Conservation (phyloP, 2,888 invertebrate genomes). For the Bembecia ichneumoniformis region DNA sequence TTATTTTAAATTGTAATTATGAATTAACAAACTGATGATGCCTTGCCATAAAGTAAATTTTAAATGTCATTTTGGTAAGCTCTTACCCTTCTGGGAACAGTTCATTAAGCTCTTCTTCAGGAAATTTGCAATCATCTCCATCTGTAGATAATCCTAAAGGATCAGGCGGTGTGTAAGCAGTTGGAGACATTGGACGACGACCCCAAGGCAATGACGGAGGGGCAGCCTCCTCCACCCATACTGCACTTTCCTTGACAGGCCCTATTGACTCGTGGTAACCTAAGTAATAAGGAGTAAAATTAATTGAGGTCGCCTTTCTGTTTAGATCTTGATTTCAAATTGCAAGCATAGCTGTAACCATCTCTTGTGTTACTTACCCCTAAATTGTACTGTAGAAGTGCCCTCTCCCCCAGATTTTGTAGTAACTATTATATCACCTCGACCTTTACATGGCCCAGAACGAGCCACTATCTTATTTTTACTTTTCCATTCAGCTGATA, state of each 20-base stretch:
- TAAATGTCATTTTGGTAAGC: too few relatives aligned
- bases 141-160: conserved; percentile 94
- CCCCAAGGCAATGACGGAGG: conserved; percentile 87
- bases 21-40: too few relatives aligned
- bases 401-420: conserved; percentile 90
- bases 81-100: conserved; percentile 85
- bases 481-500: conserved; percentile 98
- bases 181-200: conserved; percentile 86
- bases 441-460: conserved; percentile 91
- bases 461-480: conserved; percentile 97
- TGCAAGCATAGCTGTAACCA: too few relatives aligned
- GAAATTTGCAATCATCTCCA: conserved; percentile 91
- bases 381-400: conserved; percentile 90
- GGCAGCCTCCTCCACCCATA: conserved; percentile 98
- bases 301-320: not conserved
- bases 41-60: too few relatives aligned
- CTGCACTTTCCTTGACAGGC: conserved; percentile 96
- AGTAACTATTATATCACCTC: conserved; percentile 92
- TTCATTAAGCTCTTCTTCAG: conserved; percentile 89
- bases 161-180: conserved; percentile 90
- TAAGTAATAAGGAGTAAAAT: conserved; percentile 20
- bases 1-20: too few relatives aligned
- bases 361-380: conserved; percentile 60
- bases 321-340: too few relatives aligned
- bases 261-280: conserved; percentile 91